A percentile compares a stretch with the other conserved stretches of the same genome.
phyloP scores from a whole-genome alignment of 2,888 invertebrate genomes.

The Mesorhabditis sp. region DNA sequence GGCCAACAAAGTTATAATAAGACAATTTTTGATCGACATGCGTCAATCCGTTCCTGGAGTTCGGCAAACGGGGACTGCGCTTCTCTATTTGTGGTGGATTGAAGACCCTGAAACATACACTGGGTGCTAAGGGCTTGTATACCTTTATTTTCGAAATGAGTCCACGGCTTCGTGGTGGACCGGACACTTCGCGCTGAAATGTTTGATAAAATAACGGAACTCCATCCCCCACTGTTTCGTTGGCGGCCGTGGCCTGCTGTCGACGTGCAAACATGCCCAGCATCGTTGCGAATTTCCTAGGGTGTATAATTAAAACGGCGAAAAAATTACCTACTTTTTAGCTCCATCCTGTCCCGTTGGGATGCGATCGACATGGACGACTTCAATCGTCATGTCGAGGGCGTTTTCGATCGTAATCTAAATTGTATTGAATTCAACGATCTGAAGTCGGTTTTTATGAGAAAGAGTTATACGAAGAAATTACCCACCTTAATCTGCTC shows the following conservation, averaged over 20 bases:
- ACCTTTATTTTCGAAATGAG: constrained; percentile 1
- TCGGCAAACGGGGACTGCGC: neutral
- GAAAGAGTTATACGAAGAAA: too few relatives aligned
- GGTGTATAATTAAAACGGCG: neutral
- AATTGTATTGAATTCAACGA: too few relatives aligned
- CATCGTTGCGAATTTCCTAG: neutral
- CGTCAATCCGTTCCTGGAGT: neutral
- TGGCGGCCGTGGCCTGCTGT: neutral
- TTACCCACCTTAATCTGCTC: constrained; percentile 33
- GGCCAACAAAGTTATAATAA: neutral
- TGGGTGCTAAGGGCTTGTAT: neutral
- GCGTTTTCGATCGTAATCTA: neutral
- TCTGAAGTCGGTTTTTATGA: too few relatives aligned
- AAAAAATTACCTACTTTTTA: neutral
- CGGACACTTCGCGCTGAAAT: neutral
- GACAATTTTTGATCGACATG: neutral
- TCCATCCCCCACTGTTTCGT: neutral
- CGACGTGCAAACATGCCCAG: neutral
- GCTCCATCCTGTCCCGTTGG: neutral
- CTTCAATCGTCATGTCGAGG: neutral
- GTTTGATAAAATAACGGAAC: neutral
- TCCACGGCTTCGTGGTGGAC: neutral
- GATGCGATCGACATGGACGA: neutral
- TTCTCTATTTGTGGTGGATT: neutral
- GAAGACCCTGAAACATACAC: neutral